Percentiles rank a stretch among this genome's conserved stretches.
phyloP scores from a whole-genome alignment of 1,140 invertebrate genomes.

The Oryzaephilus surinamensis region DNA sequence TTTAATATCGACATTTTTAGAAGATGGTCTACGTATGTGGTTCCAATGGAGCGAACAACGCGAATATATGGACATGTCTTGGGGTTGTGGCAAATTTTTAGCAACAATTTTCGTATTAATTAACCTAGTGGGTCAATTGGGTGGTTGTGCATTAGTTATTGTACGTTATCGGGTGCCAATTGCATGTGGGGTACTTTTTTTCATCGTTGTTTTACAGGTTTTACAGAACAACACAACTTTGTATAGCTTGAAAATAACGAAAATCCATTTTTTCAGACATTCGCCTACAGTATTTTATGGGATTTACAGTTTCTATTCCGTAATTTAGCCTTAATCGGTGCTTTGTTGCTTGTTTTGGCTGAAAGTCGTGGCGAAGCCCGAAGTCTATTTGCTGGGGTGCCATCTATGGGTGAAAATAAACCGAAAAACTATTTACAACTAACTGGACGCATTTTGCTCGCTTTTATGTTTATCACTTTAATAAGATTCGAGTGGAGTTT shows the following conservation, averaged over 20 bases:
- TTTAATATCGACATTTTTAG: constrained; percentile 97
- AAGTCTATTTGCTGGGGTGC: constrained; percentile 96
- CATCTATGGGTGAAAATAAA: constrained; percentile 91
- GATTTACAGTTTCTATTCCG: constrained; percentile 93
- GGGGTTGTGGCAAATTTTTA: constrained; percentile 92
- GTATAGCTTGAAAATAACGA: neutral
- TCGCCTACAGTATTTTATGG: constrained; percentile 98
- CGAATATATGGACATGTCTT: constrained; percentile 96
- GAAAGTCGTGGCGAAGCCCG: constrained; percentile 87
- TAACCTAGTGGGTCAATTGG: constrained; percentile 92
- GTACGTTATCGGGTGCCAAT: constrained; percentile 85
- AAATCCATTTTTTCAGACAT: constrained; percentile 53
- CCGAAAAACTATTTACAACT: constrained; percentile 96
- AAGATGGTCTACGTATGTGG: constrained; percentile 99
- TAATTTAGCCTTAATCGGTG: constrained; percentile 93
- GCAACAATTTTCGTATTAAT: constrained; percentile 86
- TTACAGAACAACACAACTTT: constrained; percentile 8
- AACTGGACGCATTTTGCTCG: constrained; percentile 87
- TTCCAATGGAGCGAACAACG: constrained; percentile 97
- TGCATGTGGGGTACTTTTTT: constrained; percentile 90
- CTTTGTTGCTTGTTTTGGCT: constrained; percentile 85
- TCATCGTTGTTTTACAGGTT: constrained; percentile 92
- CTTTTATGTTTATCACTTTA: constrained; percentile 98
- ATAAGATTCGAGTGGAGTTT: constrained; percentile 88
- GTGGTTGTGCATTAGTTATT: constrained; percentile 92